A percentile compares a stretch with the other conserved stretches of the same genome.
These are phyloP conservation scores for Hafferia zeledoni DNA, from an alignment of 2,797 vertebrate genomes.

Conservation along the genomic window DNA sequence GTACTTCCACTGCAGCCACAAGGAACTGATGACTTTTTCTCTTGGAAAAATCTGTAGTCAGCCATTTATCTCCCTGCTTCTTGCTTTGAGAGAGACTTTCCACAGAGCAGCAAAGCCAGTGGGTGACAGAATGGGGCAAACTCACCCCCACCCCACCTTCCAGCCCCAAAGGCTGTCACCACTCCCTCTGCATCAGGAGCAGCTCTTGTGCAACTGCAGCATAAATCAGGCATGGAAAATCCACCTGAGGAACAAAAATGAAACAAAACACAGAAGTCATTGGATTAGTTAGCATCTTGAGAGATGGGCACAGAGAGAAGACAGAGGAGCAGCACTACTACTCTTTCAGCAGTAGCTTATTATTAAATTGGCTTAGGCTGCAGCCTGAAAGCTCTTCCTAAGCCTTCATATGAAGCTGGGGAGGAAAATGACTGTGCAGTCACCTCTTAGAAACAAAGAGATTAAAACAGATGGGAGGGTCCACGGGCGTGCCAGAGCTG, in stretches of 20 bases:
- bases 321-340: background rate
- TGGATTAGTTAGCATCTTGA: background rate
- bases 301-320: background rate
- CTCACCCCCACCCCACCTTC: rapidly evolving
- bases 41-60: background rate
- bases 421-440: background rate
- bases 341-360: background rate
- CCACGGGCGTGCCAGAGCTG: background rate
- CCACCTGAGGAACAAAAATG: background rate
- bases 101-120: background rate
- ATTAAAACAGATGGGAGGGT: background rate
- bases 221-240: background rate
- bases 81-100: background rate
- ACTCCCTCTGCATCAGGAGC: background rate
- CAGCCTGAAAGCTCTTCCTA: background rate
- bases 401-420: background rate
- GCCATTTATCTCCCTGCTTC: background rate
- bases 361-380: background rate
- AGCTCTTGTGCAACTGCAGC: background rate
- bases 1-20: background rate
- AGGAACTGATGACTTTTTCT: background rate
- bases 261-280: background rate
- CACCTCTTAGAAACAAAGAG: background rate
- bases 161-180: background rate
- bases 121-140: background rate